These are phyloP conservation scores for Acanthosoma haemorrhoidale DNA, from an alignment of 2,888 invertebrate genomes.

Conservation along the genomic window DNA sequence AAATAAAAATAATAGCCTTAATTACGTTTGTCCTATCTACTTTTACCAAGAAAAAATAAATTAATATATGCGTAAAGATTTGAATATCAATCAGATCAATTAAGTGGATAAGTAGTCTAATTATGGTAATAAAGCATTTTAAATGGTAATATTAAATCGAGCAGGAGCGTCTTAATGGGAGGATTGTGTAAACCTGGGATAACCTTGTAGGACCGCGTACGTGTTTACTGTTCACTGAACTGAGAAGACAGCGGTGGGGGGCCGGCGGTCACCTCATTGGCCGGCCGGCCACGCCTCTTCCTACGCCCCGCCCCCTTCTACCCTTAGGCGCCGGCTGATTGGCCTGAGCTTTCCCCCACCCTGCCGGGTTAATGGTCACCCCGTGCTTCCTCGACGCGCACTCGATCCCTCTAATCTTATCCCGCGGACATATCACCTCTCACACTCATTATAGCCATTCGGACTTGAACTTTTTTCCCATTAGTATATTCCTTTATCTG, in stretches of 20 bases:
- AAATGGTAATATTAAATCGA: neutral
- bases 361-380: neutral
- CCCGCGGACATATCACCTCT: neutral
- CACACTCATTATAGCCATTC: slow-evolving; percentile 6
- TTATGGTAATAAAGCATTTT: neutral
- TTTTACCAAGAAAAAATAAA: no score
- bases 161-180: neutral
- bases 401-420: neutral
- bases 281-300: neutral
- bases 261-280: neutral
- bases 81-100: no score
- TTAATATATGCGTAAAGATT: no score
- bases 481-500: slow-evolving; percentile 15
- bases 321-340: neutral
- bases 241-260: neutral
- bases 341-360: neutral
- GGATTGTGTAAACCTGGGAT: slow-evolving; percentile 4
- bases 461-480: neutral
- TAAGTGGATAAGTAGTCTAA: no score
- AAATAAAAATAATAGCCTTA: no score
- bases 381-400: neutral
- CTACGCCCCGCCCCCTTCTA: neutral
- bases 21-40: no score
- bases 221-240: slow-evolving; percentile 14
- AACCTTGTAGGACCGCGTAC: neutral